Evolutionary conservation across 2,113 vertebrate species (phyloP).

Genomic region (Melanerpes aurifrons): DNA sequence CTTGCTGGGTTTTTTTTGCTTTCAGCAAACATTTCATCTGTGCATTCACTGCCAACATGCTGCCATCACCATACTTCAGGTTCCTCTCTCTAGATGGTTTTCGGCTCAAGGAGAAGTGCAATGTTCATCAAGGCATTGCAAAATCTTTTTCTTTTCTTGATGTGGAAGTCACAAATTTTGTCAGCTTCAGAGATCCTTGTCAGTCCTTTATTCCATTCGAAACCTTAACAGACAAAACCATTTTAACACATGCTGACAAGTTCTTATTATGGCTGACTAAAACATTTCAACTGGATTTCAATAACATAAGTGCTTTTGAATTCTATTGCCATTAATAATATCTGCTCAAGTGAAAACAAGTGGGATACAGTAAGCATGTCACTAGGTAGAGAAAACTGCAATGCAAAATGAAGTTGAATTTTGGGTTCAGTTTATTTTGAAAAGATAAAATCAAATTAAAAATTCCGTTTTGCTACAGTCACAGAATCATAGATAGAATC

Average conservation of each 20-base stretch:
- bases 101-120: not conserved
- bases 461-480: not conserved
- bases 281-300: slow-evolving; percentile 38
- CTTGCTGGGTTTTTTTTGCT: not conserved
- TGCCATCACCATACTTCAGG: not conserved
- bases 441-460: not conserved
- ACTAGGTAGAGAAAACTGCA: not conserved
- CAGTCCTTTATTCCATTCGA: not conserved
- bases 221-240: slow-evolving; percentile 5
- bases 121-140: not conserved
- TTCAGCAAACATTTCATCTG: not conserved
- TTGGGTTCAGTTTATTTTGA: not conserved
- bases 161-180: not conserved
- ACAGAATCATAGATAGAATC: no score
- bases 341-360: not conserved
- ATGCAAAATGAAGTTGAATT: not conserved
- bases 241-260: slow-evolving; percentile 24
- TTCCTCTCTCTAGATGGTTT: not conserved
- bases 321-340: not conserved
- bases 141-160: not conserved
- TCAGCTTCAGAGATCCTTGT: not conserved
- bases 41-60: not conserved
- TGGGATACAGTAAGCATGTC: not conserved
- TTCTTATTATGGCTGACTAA: slow-evolving; percentile 16
- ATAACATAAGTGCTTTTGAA: not conserved